Evolutionary conservation across 2,113 vertebrate genomes (phyloP).

Genomic region (Manacus vitellinus): DNA sequence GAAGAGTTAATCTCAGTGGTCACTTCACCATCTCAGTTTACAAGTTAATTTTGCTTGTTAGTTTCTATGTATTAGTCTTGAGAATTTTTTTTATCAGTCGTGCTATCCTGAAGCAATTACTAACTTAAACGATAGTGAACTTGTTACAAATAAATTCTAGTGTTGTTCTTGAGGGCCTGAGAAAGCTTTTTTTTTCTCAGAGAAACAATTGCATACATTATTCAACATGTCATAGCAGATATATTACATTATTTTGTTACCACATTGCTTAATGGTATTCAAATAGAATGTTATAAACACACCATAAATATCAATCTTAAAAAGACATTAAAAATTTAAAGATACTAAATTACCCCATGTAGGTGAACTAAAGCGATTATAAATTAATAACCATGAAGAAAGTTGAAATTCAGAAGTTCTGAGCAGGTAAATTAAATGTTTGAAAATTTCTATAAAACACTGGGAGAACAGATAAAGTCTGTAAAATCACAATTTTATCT

Average conservation of each 20-base stretch:
- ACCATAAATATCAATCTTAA: conserved; percentile 21
- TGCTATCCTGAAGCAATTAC: not conserved
- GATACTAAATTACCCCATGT: not conserved
- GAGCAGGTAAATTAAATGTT: not conserved
- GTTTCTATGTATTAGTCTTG: not conserved
- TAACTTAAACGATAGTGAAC: not conserved
- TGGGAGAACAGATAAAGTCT: not conserved
- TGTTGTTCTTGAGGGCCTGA: not conserved
- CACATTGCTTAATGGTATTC: conserved; percentile 1
- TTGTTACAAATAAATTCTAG: not conserved
- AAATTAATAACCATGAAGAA: not conserved
- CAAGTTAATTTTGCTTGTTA: not conserved
- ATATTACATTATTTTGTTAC: conserved; percentile 38
- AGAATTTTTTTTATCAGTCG: not conserved
- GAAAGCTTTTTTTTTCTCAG: not conserved
- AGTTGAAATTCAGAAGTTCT: not conserved
- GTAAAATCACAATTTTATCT: not conserved
- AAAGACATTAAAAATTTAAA: conserved; percentile 22
- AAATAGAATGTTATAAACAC: conserved; percentile 16
- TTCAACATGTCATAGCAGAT: conserved; percentile 6
- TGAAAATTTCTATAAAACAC: not conserved
- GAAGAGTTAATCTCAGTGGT: not conserved
- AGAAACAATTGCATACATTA: conserved; percentile 25
- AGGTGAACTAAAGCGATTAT: not conserved
- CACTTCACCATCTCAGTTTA: not conserved